Base-by-base conservation (phyloP, 2,888 invertebrate species). In the Pterostichus niger region DNA sequence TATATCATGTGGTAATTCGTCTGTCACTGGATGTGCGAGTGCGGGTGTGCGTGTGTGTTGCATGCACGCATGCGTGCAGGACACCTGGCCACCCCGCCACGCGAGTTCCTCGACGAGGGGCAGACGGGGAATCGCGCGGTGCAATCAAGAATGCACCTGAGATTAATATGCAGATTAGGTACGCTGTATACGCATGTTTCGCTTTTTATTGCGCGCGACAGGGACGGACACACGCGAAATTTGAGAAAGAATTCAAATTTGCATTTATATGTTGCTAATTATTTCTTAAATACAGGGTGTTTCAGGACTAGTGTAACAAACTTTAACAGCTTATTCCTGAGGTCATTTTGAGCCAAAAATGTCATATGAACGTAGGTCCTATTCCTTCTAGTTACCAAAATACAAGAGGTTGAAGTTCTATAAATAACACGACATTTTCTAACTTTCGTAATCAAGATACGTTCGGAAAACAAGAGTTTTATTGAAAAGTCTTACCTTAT, bases 121-220 rank as follows among this genome's bases (percentile, higher is more conserved):
- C 9, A 10, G 59, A 6, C 9, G 59, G 59, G 59, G 59, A 24
- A 24, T 4, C 17, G 59, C 10, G 59, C 1, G 11, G 10, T 17
- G 31, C 59, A 71, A 71, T 71, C 71, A 71, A 49, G 71, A 71
- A 71, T 71, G 71, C 71, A 71, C 71, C 71, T 44, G 71, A 71
- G 71, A 71, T 46, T 71, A 71, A 71, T 71, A 71, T 71, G 71
- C 71, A 71, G 71, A 71, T 71, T 71, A 13, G 44, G 46, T 71
- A 71, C 71, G 49, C 71, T 49, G 15, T 40, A 46, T 17, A 59
- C 17, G 44, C 71, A 17, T 71, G 71, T 44, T 24, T 49, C 2
- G 24, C 17, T 24, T 71, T 44, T 44, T 44, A 40, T 68, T 40
- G 35, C 68, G 11, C 5, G 33, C 15, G 1, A 35, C 76, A 35